Conservation (phyloP, 2,797 vertebrate genomes). For the Lutjanus campechanus region DNA sequence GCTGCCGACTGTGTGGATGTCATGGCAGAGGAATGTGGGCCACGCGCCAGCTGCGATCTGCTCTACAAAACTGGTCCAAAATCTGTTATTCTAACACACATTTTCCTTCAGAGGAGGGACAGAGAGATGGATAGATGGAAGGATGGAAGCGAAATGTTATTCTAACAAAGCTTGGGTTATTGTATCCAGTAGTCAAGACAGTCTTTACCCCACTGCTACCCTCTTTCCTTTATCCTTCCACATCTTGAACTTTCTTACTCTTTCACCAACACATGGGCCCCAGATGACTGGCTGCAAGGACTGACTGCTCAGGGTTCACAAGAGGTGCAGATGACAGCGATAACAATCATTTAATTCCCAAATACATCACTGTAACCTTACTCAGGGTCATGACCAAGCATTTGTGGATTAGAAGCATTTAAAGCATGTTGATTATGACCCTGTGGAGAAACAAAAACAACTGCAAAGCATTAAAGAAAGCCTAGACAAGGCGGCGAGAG, state of each 20-base stretch:
- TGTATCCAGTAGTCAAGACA: constrained; percentile 68
- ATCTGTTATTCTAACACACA: constrained; percentile 77
- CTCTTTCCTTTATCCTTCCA: constrained; percentile 14
- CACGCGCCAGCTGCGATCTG: constrained; percentile 76
- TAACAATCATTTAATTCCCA: constrained; percentile 51
- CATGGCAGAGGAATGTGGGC: constrained; percentile 82
- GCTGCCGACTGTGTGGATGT: constrained; percentile 75
- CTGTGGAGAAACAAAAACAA: constrained; percentile 33
- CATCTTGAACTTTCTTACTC: constrained; percentile 32
- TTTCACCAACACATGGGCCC: constrained; percentile 65
- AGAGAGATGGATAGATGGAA: constrained; percentile 36
- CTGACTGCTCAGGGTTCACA: constrained; percentile 40
- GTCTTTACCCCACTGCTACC: constrained; percentile 17
- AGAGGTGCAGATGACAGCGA: constrained; percentile 44
- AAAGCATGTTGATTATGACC: constrained; percentile 28
- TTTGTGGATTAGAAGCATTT: constrained; percentile 45
- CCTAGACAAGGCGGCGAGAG: constrained; percentile 3
- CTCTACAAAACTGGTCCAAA: constrained; percentile 71
- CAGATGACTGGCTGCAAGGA: constrained; percentile 63
- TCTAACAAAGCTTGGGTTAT: constrained; percentile 66
- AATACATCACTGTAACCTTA: constrained; percentile 39
- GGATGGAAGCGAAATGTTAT: constrained; percentile 61
- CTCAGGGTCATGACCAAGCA: constrained; percentile 23
- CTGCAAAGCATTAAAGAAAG: constrained; percentile 22
- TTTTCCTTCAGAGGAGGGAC: constrained; percentile 53